These are phyloP conservation scores for Noctua comes DNA, from an alignment of 2,888 invertebrate genomes.

Conservation along the genomic window DNA sequence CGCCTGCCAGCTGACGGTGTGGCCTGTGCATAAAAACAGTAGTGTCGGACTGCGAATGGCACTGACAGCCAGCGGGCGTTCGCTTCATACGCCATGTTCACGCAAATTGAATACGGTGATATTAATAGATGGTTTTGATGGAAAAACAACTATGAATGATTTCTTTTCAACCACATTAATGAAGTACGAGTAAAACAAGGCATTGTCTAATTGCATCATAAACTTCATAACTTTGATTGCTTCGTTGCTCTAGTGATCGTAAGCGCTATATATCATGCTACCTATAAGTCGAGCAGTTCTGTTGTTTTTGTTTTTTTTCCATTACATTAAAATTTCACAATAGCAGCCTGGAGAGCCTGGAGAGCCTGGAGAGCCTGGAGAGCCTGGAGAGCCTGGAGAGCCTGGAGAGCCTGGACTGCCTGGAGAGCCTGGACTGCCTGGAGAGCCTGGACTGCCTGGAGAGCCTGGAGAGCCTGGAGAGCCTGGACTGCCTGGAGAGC, in stretches of 20 bases:
- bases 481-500: no score
- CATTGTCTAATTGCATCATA: neutral
- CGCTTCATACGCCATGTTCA: conserved; percentile 12
- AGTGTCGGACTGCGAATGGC: conserved; percentile 20
- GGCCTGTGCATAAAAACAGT: conserved; percentile 7
- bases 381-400: no score
- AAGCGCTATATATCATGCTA: no score
- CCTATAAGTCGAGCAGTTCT: neutral
- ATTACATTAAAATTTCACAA: neutral
- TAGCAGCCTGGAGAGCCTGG: neutral
- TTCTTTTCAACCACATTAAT: neutral
- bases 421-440: no score
- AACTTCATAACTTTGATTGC: neutral
- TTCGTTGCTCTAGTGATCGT: neutral
- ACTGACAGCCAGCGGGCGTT: conserved; percentile 27
- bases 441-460: no score
- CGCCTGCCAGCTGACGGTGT: no score
- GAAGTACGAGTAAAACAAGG: neutral
- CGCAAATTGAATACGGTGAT: conserved; percentile 14
- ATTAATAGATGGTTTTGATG: neutral
- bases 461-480: no score
- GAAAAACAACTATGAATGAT: neutral
- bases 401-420: no score
- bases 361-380: no score
- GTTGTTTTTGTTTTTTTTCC: neutral